Base-by-base conservation (phyloP, 2,888 invertebrate genomes). In the Alviniconcha strummeri region DNA sequence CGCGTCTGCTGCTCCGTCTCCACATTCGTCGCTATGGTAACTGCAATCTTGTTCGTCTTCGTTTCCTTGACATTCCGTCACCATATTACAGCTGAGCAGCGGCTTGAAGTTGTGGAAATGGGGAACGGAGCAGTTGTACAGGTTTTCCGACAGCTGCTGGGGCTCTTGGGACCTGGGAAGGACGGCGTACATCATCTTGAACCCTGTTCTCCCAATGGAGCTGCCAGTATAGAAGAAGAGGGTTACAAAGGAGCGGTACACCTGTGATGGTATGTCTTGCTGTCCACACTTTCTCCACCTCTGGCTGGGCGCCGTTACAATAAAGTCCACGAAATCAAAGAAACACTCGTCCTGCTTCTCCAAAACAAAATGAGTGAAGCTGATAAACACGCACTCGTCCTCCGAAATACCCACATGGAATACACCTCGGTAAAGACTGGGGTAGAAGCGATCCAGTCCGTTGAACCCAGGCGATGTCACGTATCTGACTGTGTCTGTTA, bases 11-110 rank as follows among this genome's bases (percentile, higher is more conserved):
- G 19, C 76, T n/a, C 15, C 76, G 5, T n/a, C 19, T 4, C 76
- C 76, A 19, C 76, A 77, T 2, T n/a, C 19, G 19, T 5, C 19
- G 57, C 57, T 17, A 19, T 56, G 57, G 36, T 77, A 77, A 56
- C 3, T 57, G 11, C 76, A 77, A 2, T 57, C 76, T 19, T 56
- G 19, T 57, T 77, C 76, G 55, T 77, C 76, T 77, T 77, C 76
- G 57, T 11, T 57, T 4, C 5, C 19, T 11, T 57, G 57, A 57
- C 76, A 77, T 7, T 77, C 76, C 11, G 13, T 67, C 79, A 64
- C 5, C 15, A 79, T 7, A 64, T 79, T 67, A 64, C 79, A 79
- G 13, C 19, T n/a, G 52, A 77, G 8, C 5, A 77, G 11, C 15
- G 57, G 19, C 55, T 57, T 54, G 13, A 77, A 77, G 11, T 11